Evolutionary conservation across 2,797 vertebrate genomes (phyloP).

Genomic region (Agapornis canus): DNA sequence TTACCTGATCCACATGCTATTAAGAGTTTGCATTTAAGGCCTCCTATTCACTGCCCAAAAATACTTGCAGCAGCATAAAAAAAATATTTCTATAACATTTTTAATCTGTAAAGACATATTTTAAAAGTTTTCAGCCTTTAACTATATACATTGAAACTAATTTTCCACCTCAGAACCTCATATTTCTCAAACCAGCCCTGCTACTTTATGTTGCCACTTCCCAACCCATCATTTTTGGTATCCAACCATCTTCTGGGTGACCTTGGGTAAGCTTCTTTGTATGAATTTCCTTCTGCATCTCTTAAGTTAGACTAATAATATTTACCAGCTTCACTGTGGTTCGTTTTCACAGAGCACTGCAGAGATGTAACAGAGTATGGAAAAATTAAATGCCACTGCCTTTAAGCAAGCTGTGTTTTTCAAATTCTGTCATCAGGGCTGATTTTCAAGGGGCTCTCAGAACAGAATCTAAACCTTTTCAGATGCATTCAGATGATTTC

Average conservation of each 20-base stretch:
- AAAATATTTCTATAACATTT: background rate
- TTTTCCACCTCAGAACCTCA: background rate
- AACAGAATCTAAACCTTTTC: background rate
- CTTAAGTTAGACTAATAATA: background rate
- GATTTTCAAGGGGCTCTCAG: background rate
- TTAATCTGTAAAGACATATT: background rate
- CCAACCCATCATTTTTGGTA: background rate
- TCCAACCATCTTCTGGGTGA: background rate
- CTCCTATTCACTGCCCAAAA: background rate
- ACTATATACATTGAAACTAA: background rate
- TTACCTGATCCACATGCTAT: background rate
- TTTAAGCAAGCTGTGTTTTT: background rate
- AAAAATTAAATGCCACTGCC: background rate
- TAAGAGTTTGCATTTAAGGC: background rate
- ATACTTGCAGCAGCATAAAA: background rate
- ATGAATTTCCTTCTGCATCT: background rate
- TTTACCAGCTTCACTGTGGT: background rate
- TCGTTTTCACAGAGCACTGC: background rate
- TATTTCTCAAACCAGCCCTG: background rate
- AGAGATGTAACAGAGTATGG: background rate
- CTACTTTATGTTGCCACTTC: background rate
- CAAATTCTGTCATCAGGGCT: background rate
- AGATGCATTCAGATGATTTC: background rate
- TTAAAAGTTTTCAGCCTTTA: background rate
- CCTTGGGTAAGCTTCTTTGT: background rate